Base-by-base conservation (phyloP, 2,888 invertebrate genomes). In the Eilema depressum region DNA sequence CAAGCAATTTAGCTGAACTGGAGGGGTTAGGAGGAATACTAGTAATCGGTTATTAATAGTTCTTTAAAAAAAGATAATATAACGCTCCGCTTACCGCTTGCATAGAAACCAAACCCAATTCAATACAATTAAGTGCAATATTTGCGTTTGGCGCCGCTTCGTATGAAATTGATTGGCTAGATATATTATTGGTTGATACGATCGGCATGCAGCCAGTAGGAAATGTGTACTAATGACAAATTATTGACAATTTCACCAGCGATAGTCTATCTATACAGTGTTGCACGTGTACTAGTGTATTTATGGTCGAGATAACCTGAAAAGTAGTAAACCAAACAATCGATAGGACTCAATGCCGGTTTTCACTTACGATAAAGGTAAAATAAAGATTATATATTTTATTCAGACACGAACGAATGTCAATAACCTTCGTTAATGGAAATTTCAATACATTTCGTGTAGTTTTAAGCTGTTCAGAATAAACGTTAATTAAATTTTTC, bases 111-210 rank as follows among this genome's bases (percentile, higher is more conserved):
- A 14, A 23, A 60, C 59, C 76, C 17, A 11, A 28, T 61, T 61
- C 61, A 74, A 70, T 66, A 78, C 78, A 79, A 79, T 79, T 76
- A 77, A 77, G 77, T 71, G 63, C 73, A 76, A 80, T 75, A 80
- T 76, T 80, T 78, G 74, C 70, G 69, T 73, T 75, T 67, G 76
- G 74, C 71, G 76, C 69, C 73, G 63, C 69, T 79, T 68, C 70
- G 60, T 68, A 70, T 65, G 68, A 62, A 74, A 77, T 80, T 75
- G 79, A 81, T 81, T 80, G 73, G 66, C 63, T 71, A 67, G 74
- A 76, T 77, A 75, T 76, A 71, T 78, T 70, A 70, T 71, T 65
- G 70, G 57, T 64, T 66, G 75, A 77, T 77, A 75, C 17, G 60
- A 79, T 75, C 77, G 41, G 30, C 11, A 37, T 53, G 62, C 53